Evolutionary conservation across 2,113 vertebrate genomes (phyloP).

Genomic region (Aegotheles bennettii): DNA sequence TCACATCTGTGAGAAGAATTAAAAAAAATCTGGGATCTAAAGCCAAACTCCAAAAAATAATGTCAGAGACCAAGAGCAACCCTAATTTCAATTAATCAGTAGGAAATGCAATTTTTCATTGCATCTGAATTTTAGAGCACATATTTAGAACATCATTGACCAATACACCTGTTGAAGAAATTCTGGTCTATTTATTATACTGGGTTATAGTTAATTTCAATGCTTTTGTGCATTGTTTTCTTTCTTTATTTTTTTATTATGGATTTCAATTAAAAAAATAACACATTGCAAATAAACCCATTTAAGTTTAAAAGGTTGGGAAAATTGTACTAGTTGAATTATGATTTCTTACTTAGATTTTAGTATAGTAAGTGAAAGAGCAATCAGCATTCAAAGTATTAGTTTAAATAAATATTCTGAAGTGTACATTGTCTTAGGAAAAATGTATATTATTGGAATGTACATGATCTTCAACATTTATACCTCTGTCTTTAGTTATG

Average conservation of each 20-base stretch:
- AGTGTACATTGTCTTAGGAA: not conserved
- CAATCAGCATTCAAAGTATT: not conserved
- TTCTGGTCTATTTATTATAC: not conserved
- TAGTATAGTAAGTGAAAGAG: not conserved
- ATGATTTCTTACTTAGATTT: not conserved
- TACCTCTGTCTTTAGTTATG: not conserved
- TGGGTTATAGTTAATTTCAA: not conserved
- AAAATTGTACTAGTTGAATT: not conserved
- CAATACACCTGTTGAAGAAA: not conserved
- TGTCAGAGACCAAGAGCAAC: not conserved
- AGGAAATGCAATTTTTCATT: not conserved
- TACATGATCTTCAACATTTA: not conserved
- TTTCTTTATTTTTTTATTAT: not conserved
- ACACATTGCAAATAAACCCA: not conserved
- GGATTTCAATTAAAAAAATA: not conserved
- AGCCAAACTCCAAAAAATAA: not conserved
- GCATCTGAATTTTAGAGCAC: not conserved
- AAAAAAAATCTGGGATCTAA: not conserved
- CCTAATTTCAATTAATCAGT: not conserved
- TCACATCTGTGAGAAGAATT: not conserved
- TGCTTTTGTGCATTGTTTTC: not conserved
- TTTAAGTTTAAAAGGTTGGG: not conserved
- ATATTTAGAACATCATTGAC: not conserved
- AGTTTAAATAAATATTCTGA: not conserved
- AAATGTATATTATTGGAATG: not conserved